Percentiles rank a stretch among this genome's conserved stretches.
phyloP scores from a whole-genome alignment of 2,113 vertebrate species.

The Anseranas semipalmata region DNA sequence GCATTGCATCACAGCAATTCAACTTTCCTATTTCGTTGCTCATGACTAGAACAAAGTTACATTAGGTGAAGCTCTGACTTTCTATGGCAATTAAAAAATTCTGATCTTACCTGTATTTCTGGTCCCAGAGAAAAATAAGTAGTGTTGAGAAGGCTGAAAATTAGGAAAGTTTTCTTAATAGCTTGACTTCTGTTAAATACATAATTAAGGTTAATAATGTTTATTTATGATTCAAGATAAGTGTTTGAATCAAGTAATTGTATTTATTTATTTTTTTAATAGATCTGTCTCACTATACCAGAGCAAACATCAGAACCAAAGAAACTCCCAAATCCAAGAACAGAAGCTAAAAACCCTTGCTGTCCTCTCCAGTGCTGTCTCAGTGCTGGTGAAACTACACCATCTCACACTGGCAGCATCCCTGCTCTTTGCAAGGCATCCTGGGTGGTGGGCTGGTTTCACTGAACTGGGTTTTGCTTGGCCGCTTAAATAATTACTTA shows the following conservation, averaged over 20 bases:
- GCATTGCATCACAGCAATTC: neutral
- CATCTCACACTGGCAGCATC: neutral
- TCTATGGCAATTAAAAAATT: neutral
- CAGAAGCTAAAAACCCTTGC: neutral
- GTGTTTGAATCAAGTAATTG: neutral
- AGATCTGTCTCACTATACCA: neutral
- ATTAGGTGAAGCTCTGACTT: neutral
- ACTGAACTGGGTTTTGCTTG: neutral
- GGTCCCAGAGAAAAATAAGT: neutral
- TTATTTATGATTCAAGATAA: neutral
- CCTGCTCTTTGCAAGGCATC: neutral
- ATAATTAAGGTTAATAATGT: neutral
- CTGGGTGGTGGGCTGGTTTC: neutral
- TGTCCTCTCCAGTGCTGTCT: neutral
- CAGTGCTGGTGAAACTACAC: neutral
- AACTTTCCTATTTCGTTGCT: neutral
- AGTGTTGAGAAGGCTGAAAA: neutral
- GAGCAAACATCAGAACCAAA: neutral
- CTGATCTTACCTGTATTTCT: neutral
- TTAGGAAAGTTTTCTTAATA: neutral
- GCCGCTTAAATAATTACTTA: neutral
- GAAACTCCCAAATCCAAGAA: neutral
- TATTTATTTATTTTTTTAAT: neutral
- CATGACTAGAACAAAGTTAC: neutral
- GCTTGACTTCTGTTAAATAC: neutral